Evolutionary conservation across 2,888 invertebrate genomes (phyloP).

Genomic region (Drosophila atripex): DNA sequence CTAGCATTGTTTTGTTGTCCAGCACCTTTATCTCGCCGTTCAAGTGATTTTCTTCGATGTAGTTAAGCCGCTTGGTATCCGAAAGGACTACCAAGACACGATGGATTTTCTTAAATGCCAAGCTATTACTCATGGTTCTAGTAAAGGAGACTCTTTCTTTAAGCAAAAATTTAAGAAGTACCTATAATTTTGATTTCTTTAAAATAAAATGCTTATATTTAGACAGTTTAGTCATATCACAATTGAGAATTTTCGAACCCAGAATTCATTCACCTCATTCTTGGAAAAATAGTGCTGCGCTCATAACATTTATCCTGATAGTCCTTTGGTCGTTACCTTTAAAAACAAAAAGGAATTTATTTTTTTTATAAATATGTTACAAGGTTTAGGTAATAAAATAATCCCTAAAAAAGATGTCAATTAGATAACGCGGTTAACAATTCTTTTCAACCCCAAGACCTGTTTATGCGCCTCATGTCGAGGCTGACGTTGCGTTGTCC

Average conservation of each 20-base stretch:
- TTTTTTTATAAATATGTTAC: too few relatives aligned
- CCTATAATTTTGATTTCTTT: constrained; percentile 27
- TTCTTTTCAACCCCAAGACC: too few relatives aligned
- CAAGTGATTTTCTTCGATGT: constrained; percentile 13
- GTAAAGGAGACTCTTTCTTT: neutral
- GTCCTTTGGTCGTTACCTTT: too few relatives aligned
- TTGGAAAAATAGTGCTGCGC: too few relatives aligned
- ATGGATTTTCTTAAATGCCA: constrained; percentile 29
- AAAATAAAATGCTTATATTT: constrained; percentile 10
- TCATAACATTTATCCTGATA: too few relatives aligned
- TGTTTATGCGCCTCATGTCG: too few relatives aligned
- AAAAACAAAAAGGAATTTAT: too few relatives aligned
- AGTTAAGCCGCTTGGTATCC: constrained; percentile 43
- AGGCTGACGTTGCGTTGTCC: too few relatives aligned
- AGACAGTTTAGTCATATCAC: constrained; percentile 13
- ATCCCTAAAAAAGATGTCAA: too few relatives aligned
- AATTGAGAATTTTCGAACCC: neutral
- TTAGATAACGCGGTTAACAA: too few relatives aligned
- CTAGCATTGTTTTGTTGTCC: constrained; percentile 47
- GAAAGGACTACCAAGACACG: constrained; percentile 60
- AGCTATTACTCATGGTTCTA: constrained; percentile 9
- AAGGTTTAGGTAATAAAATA: too few relatives aligned
- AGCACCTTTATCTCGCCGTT: constrained; percentile 53
- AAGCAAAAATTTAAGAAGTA: constrained; percentile 10
- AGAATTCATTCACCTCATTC: too few relatives aligned